phyloP scores from a whole-genome alignment of 2,113 vertebrate species.

The Danionella cerebrum region DNA sequence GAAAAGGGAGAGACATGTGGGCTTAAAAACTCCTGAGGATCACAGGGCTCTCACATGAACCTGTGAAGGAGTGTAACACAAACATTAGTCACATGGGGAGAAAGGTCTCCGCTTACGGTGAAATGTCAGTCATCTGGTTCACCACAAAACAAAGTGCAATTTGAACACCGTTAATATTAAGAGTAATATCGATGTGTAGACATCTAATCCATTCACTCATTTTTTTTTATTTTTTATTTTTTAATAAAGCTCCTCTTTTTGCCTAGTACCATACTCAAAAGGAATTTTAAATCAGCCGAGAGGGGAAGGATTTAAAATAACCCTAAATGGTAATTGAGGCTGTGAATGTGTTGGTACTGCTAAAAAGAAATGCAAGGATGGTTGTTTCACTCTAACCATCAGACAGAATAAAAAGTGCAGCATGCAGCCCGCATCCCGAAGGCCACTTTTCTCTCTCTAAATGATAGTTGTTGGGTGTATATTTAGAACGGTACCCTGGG shows the following conservation, averaged over 20 bases:
- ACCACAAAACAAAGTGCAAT: too few relatives aligned
- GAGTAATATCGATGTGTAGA: background rate
- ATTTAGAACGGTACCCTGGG: slow-evolving; percentile 35
- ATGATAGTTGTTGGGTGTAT: slow-evolving; percentile 44
- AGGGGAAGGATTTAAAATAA: slow-evolving; percentile 15
- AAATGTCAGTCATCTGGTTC: slow-evolving; percentile 48
- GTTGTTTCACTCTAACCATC: background rate
- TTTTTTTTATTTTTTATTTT: too few relatives aligned
- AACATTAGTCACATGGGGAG: slow-evolving; percentile 27
- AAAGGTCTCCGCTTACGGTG: slow-evolving; percentile 39
- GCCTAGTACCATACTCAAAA: background rate
- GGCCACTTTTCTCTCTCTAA: slow-evolving; percentile 28
- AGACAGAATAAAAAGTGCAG: slow-evolving; percentile 1
- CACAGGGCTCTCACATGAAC: slow-evolving; percentile 15
- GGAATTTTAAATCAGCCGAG: background rate
- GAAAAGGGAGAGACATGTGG: slow-evolving; percentile 19
- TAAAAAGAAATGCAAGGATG: background rate
- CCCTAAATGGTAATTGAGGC: background rate
- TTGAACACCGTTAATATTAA: too few relatives aligned
- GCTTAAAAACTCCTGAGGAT: slow-evolving; percentile 25
- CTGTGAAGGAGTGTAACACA: slow-evolving; percentile 22
- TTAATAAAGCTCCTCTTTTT: background rate
- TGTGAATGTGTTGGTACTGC: slow-evolving; percentile 10
- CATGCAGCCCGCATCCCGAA: slow-evolving; percentile 24
- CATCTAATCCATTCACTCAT: background rate